Conservation (phyloP, 1,140 invertebrate genomes). For the Caligus rogercresseyi region DNA sequence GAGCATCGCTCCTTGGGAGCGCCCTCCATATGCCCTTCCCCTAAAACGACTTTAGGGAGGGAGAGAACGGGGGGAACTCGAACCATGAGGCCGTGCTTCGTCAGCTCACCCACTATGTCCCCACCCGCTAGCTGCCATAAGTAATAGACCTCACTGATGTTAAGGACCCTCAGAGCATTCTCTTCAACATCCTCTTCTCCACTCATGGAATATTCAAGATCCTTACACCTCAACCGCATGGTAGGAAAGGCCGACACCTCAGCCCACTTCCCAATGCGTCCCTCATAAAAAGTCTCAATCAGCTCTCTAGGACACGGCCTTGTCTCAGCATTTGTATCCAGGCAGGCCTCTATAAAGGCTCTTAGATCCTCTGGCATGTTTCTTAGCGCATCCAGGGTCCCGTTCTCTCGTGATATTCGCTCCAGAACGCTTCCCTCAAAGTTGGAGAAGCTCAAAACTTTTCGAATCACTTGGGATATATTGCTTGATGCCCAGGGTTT, state of each 20-base stretch:
- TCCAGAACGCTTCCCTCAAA: constrained; percentile 21
- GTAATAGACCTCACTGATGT: constrained; percentile 67
- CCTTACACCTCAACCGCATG: constrained; percentile 18
- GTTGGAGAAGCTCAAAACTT: constrained; percentile 19
- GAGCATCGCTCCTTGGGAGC: constrained; percentile 52
- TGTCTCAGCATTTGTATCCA: not conserved
- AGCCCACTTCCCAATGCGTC: not conserved
- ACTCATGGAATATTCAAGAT: constrained; percentile 3
- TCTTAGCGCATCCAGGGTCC: constrained; percentile 19
- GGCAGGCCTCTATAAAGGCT: constrained; percentile 13
- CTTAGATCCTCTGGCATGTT: constrained; percentile 19
- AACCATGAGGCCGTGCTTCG: constrained; percentile 72
- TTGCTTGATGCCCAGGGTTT: constrained; percentile 22
- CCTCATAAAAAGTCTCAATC: not conserved
- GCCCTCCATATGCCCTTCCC: constrained; percentile 30
- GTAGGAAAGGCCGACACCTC: not conserved
- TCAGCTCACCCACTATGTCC: constrained; percentile 71
- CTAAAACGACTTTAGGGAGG: constrained; percentile 30
- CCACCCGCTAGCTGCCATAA: constrained; percentile 88
- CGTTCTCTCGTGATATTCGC: constrained; percentile 22
- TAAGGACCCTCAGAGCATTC: constrained; percentile 35
- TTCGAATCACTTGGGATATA: constrained; percentile 21
- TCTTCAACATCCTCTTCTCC: constrained; percentile 4
- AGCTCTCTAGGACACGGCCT: not conserved
- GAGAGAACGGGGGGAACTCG: constrained; percentile 35